Conservation (phyloP, 2,113 vertebrate species). For the Syngnathus scovelli region DNA sequence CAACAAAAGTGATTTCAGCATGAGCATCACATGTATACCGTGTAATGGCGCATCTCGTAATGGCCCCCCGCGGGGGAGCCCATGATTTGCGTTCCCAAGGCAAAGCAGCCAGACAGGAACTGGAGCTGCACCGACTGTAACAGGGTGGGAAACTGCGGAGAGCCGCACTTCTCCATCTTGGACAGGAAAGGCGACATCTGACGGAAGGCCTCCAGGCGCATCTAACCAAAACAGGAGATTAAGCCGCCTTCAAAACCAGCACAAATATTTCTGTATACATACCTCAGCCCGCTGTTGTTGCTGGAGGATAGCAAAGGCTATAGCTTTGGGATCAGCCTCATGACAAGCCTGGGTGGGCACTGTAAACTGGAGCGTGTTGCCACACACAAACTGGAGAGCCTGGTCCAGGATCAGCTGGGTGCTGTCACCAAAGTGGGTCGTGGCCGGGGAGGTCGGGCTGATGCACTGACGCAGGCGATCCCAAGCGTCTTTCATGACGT, state of each 20-base stretch:
- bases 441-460: conserved; percentile 51
- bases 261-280: neutral
- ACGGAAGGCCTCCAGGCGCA: conserved; percentile 73
- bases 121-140: conserved; percentile 76
- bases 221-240: conserved; percentile 44
- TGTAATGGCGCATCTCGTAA: conserved; percentile 73
- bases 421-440: conserved; percentile 43
- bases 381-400: conserved; percentile 72
- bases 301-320: conserved; percentile 69
- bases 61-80: conserved; percentile 44
- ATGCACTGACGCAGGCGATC: conserved; percentile 75
- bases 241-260: neutral
- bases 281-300: conserved; percentile 77
- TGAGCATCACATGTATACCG: conserved; percentile 44
- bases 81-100: conserved; percentile 66
- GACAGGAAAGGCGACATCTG: conserved; percentile 75
- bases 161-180: conserved; percentile 71
- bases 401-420: conserved; percentile 67
- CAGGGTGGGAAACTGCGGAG: conserved; percentile 59
- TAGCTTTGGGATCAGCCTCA: conserved; percentile 69
- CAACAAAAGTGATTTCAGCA: neutral
- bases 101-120: conserved; percentile 76
- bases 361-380: conserved; percentile 47
- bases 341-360: conserved; percentile 43
- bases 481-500: conserved; percentile 78